These are phyloP conservation scores for Gallinago jamesoni DNA, from an alignment of 2,113 vertebrate species.

Conservation along the genomic window DNA sequence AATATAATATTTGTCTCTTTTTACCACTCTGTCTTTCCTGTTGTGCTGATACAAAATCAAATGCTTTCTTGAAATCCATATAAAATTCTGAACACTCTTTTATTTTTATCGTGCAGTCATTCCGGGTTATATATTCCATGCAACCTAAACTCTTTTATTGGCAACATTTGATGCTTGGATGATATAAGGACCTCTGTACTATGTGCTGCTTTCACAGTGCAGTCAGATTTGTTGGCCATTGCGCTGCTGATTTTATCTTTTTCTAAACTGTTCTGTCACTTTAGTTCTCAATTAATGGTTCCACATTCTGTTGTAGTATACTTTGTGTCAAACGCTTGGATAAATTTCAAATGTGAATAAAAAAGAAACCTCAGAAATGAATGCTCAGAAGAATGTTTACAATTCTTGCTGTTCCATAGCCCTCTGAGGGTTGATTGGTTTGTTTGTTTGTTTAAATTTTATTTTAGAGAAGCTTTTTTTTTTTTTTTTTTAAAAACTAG, in stretches of 20 bases:
- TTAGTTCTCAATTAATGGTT: not conserved
- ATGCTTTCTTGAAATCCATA: constrained; percentile 10
- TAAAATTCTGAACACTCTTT: constrained; percentile 25
- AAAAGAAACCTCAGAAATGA: not conserved
- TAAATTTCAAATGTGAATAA: not conserved
- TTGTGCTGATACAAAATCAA: not conserved
- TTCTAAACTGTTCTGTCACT: not conserved
- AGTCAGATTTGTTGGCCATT: not conserved
- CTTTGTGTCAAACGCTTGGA: not conserved
- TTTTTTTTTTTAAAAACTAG: not conserved
- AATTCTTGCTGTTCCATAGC: not conserved
- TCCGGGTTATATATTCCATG: not conserved
- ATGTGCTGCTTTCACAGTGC: not conserved
- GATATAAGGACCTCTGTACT: not conserved
- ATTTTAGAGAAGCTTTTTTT: not conserved
- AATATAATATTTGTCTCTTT: not conserved
- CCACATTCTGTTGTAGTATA: not conserved
- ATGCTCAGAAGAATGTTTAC: not conserved
- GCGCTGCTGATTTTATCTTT: not conserved
- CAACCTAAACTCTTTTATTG: constrained; percentile 24
- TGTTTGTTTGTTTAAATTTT: not conserved
- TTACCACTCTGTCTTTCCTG: not conserved
- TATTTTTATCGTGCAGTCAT: constrained; percentile 38
- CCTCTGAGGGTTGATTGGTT: not conserved
- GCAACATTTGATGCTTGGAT: not conserved